Evolutionary conservation across 2,113 vertebrate genomes (phyloP), one percentile per base, ranked within the genome.

Genomic region (Takifugu flavidus): DNA sequence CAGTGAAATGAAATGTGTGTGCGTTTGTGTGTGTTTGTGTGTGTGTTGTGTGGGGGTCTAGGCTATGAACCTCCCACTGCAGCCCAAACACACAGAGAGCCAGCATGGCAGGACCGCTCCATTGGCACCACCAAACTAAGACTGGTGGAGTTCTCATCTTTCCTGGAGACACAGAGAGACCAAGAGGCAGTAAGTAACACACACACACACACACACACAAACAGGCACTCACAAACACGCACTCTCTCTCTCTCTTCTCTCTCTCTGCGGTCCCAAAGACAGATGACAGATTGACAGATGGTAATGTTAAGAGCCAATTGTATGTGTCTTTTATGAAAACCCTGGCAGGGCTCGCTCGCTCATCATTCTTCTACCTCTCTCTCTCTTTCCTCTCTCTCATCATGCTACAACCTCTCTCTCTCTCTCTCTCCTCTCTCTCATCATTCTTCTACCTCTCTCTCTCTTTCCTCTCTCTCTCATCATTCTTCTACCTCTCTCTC

Each of bases 51-150:
- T 66, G 49, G 70, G 44, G 72, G 4, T 66, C n/a, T 80, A 99
- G 97, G 91, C 55, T 99, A 96, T 59, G 95, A 99, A 82, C 92
- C 95, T 72, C 79, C 95, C 0, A 89, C 92, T 34, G 87, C 94
- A 65, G 80, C 94, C 91, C 81, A 87, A 61, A 90, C 94, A 25
- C 93, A 94, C 71, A 92, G 93, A 0, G 92, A 94, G 57, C 97
- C 97, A 3, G 94, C 95, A 0, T 98, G 97, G 97, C 95, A 98
- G 75, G 96, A 95, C 50, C 94, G 96, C 62, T 98, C 96, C 3
- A 96, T 99, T 55, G 94, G 97, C 79, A 99, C 96, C 75, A 94
- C 94, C 82, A 99, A 98, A 86, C 94, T 99, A 77, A 89, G 96
- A 75, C 92, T 98, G 83, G 93, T 97, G 74, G 96, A 99, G 83